Evolutionary conservation across 1,140 invertebrate species (phyloP).

Genomic region (Eciton burchellii): DNA sequence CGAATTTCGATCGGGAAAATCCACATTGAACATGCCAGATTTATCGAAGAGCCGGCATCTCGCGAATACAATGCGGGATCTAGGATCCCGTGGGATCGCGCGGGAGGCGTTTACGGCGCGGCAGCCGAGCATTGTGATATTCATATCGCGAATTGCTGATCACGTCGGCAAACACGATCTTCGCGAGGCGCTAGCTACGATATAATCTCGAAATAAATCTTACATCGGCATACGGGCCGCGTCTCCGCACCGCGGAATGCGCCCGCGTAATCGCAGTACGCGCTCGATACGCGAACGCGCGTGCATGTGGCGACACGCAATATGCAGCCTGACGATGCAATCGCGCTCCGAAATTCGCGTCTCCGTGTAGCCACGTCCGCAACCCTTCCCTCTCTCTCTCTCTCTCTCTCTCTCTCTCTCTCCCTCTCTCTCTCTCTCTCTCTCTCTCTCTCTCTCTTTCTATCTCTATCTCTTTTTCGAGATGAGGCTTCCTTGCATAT

Average conservation of each 20-base stretch:
- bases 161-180: constrained; percentile 44
- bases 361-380: constrained; percentile 28
- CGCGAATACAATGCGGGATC: constrained; percentile 33
- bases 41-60: not conserved
- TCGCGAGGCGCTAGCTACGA: constrained; percentile 12
- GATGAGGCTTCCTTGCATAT: constrained; percentile 14
- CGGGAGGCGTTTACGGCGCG: constrained; percentile 40
- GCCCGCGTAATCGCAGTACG: constrained; percentile 4
- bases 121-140: constrained; percentile 44
- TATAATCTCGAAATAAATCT: constrained; percentile 61
- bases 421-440: not conserved
- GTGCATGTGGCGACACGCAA: constrained; percentile 52
- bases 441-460: not conserved
- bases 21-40: not conserved
- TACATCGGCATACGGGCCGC: constrained; percentile 32
- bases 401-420: not conserved
- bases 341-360: constrained; percentile 49
- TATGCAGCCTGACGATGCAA: constrained; percentile 45
- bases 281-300: constrained; percentile 49
- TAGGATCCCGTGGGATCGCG: constrained; percentile 1
- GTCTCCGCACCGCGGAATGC: constrained; percentile 19
- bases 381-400: constrained; percentile 12
- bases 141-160: constrained; percentile 48
- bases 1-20: constrained; percentile 7
- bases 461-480: not conserved